Base-by-base conservation (phyloP, 1,140 invertebrate species). In the Drosophila sechellia region DNA sequence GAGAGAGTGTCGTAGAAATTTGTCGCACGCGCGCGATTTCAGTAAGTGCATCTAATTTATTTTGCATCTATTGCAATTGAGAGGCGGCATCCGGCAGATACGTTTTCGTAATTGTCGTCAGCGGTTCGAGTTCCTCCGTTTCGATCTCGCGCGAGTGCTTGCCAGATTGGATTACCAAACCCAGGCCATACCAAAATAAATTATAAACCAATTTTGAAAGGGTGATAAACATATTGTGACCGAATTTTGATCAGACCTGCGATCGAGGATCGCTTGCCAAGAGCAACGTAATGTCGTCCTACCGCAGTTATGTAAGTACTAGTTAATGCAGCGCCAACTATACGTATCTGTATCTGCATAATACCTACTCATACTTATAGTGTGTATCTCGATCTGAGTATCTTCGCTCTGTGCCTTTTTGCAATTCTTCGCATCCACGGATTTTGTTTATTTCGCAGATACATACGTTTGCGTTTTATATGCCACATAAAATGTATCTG, bases 291-390 rank as follows among this genome's bases (percentile, higher is more conserved):
- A 90, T 91, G 90, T 91, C 90, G 69, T 91, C 90, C 68, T 91
- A 91, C 75, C 90, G 90, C 73, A 91, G 86, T 91, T 91, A 91
- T 91, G 90, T 91, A 91, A 91, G 90, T 91, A 77, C 76, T 74
- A 59, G 53, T 72, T 74, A 61, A 40, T 77, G 81, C 72, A 61
- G 52, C 50, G 59, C 78, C 66, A 77, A 77, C 56, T 81, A 72
- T 76, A 46, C 37, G 35, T 64, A 55, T 56, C 57, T 79, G 59
- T 63, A 60, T 69, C 34, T 43, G 17, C 43, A 35, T 64, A 27
- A 40, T 64, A 27, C 25, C 13, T 53, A 63, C 17, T 49, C 15
- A 6, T 55, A 48, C 43, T 15, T 46, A 58, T 37, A 50, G 64
- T 61, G 50, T 68, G 39, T 52, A 57, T 46, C 49, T 56, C 12